Conservation (phyloP, 1,140 invertebrate species). For the Homarus americanus region DNA sequence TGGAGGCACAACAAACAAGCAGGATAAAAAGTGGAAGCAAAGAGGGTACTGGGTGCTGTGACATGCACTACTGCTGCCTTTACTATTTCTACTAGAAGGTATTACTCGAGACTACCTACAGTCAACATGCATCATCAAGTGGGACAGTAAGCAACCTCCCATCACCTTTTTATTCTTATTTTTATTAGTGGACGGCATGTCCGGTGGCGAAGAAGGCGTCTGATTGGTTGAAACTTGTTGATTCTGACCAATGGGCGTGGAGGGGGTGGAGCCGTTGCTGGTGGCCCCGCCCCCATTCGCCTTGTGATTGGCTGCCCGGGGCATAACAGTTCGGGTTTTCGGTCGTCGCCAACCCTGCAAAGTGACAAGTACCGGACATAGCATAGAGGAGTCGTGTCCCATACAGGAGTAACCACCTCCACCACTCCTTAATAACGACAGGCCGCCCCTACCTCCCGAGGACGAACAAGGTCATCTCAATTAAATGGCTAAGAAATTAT, state of each 20-base stretch:
- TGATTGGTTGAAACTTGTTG: constrained; percentile 67
- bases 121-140: no score
- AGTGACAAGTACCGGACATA: constrained; percentile 66
- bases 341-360: constrained; percentile 68
- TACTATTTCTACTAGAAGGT: no score
- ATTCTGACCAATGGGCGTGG: constrained; percentile 68
- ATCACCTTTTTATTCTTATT: constrained; percentile 69
- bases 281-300: constrained; percentile 71
- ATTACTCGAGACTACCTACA: no score
- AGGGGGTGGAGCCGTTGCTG: constrained; percentile 71
- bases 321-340: constrained; percentile 65
- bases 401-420: no score
- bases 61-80: no score
- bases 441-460: no score
- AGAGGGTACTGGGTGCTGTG: no score
- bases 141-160: constrained; percentile 49
- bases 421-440: no score
- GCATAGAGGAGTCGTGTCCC: neutral
- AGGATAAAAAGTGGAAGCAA: no score
- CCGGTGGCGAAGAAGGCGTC: constrained; percentile 61
- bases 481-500: no score
- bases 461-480: no score
- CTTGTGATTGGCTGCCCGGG: constrained; percentile 61
- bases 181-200: constrained; percentile 61
- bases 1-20: no score